These are phyloP conservation scores for Trematomus loennbergii DNA, from an alignment of 2,113 vertebrate species.

Conservation along the genomic window DNA sequence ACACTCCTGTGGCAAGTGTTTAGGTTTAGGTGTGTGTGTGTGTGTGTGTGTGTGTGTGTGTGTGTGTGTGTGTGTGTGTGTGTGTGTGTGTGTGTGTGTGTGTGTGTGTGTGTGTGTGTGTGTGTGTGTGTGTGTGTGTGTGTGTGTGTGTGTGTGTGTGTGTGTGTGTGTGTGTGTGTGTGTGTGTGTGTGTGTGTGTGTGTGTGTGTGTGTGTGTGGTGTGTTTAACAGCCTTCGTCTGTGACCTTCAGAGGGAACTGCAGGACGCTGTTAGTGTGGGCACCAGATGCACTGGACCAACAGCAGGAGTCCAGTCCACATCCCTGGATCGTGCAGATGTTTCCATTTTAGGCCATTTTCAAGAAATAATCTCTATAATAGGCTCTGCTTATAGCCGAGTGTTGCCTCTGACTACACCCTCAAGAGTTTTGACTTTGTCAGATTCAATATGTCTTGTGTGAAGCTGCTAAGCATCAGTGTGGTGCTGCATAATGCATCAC, in stretches of 20 bases:
- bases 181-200: constrained; percentile 30
- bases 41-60: too few species aligned
- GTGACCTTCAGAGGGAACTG: constrained; percentile 62
- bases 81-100: too few species aligned
- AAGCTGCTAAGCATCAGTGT: constrained; percentile 7
- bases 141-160: too few species aligned
- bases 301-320: constrained; percentile 9
- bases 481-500: constrained; percentile 32
- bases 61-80: too few species aligned
- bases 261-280: constrained; percentile 18
- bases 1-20: constrained; percentile 48
- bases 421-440: neutral
- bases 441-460: neutral
- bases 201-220: too few species aligned
- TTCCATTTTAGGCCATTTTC: constrained; percentile 20
- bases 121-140: too few species aligned
- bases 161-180: too few species aligned
- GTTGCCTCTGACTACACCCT: neutral
- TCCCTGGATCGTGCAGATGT: constrained; percentile 23
- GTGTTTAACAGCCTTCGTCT: constrained; percentile 57
- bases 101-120: too few species aligned
- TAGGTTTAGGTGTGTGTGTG: constrained; percentile 28
- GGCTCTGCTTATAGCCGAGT: neutral
- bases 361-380: neutral
- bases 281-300: constrained; percentile 34